Evolutionary conservation across 1,140 invertebrate species (phyloP), one percentile per base, ranked within the genome.

Genomic region (Glossosoma conforme): DNA sequence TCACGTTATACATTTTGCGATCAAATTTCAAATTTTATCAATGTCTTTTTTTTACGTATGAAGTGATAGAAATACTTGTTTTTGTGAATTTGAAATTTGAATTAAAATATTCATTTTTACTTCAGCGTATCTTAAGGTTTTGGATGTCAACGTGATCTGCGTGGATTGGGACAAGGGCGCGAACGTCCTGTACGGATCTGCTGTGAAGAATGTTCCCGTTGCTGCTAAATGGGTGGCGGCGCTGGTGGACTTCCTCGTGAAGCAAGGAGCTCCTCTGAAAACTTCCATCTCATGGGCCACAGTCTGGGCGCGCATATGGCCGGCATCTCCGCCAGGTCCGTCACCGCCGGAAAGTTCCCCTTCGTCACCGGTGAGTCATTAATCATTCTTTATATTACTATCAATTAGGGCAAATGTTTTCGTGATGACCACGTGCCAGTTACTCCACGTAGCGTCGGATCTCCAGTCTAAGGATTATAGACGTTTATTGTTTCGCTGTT

Each of bases 121-220:
- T 49, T 11, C 56, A 53, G 76, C 70, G 0, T 77, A 73, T 41
- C 57, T 79, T 1, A 57, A 54, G 0, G 62, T 62, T 2, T 65
- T 61, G 2, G 70, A 76, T 38, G 68, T 65, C 17, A 83, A 83
- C 44, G 68, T 82, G 3, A 77, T 83, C 30, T 69, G 75, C 0
- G 66, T 81, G 0, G 77, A 80, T 51, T 82, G 79, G 77, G 60
- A 61, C 1, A 21, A 10, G 2, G 68, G 72, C 11, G 68, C 76
- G 2, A 59, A 60, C 2, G 64, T 61, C 0, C 54, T 64, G 24
- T 82, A 81, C 38, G 44, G 70, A 3, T 71, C 63, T n/a, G 69
- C 80, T 9, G 69, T 68, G 2, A 60, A 53, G n/a, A 69, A 70
- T 4, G 77, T 82, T 0, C 63, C 70, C n/a, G 47, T 59, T 1